phyloP scores from a whole-genome alignment of 2,797 vertebrate genomes.

The Melanotaenia nigrans region DNA sequence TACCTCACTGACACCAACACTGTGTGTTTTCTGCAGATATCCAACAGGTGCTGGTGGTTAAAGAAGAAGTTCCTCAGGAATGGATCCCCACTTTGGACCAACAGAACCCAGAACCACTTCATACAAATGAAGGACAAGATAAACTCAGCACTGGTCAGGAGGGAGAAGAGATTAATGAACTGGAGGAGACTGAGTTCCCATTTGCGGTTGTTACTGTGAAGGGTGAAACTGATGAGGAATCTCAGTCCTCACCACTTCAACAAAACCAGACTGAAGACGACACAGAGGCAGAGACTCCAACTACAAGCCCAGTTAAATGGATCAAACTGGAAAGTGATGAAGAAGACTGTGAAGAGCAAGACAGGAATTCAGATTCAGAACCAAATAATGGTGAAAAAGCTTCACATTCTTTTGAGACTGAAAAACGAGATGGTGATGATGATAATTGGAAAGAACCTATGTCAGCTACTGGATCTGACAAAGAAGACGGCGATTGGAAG shows the following conservation, averaged over 20 bases:
- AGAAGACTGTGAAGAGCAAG: not conserved
- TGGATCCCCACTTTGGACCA: not conserved
- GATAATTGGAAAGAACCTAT: not conserved
- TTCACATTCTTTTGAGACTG: slow-evolving; percentile 3
- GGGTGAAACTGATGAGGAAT: slow-evolving; percentile 11
- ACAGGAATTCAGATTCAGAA: not conserved
- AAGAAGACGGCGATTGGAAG: not conserved
- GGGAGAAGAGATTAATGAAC: not conserved
- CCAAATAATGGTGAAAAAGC: not conserved
- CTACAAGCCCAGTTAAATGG: not conserved
- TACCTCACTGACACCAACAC: no score
- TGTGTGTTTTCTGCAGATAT: slow-evolving; percentile 1
- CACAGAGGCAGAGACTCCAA: not conserved
- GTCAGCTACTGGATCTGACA: slow-evolving; percentile 6
- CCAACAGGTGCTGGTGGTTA: not conserved
- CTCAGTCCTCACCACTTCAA: not conserved
- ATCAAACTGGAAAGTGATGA: slow-evolving; percentile 1
- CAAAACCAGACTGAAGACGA: not conserved
- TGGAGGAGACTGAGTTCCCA: not conserved
- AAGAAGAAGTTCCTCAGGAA: not conserved
- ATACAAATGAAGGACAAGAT: slow-evolving; percentile 1
- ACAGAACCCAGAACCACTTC: not conserved
- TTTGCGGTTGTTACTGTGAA: slow-evolving; percentile 1
- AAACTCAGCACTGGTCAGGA: not conserved
- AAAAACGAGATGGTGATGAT: not conserved